Conservation (phyloP, 2,113 vertebrate genomes). For the Campylomormyrus tamandua region DNA sequence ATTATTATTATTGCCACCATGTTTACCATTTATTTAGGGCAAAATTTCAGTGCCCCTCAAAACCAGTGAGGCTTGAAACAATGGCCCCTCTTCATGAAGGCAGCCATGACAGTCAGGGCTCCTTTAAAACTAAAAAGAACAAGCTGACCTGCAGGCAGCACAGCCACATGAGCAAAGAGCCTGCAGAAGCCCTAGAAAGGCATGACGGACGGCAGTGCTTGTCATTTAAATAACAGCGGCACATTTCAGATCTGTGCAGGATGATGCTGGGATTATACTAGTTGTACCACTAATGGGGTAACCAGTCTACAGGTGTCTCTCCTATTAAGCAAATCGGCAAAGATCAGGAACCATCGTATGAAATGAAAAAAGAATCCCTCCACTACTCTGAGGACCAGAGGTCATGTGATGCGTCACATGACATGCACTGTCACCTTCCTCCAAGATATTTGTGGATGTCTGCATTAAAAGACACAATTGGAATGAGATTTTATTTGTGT, state of each 20-base stretch:
- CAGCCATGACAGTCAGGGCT: not conserved
- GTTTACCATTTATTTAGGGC: not conserved
- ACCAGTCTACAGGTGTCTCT: not conserved
- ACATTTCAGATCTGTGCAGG: not conserved
- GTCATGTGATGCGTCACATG: slow-evolving; percentile 4
- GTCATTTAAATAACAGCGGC: not conserved
- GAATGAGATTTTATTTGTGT: not conserved
- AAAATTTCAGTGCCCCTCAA: not conserved
- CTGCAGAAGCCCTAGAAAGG: not conserved
- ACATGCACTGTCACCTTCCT: not conserved
- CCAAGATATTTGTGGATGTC: not conserved
- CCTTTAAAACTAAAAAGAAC: not conserved
- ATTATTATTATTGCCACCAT: not conserved
- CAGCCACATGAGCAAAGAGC: not conserved
- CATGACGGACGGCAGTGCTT: not conserved
- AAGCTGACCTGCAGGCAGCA: not conserved
- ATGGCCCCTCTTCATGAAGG: not conserved
- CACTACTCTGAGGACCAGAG: slow-evolving; percentile 7
- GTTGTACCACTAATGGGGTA: not conserved
- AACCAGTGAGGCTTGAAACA: not conserved
- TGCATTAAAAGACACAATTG: not conserved
- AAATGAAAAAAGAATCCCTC: not conserved
- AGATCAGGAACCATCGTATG: not conserved
- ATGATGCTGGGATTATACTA: not conserved
- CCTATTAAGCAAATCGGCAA: not conserved